phyloP scores from a whole-genome alignment of 2,113 vertebrate genomes.

The Lynx canadensis region DNA sequence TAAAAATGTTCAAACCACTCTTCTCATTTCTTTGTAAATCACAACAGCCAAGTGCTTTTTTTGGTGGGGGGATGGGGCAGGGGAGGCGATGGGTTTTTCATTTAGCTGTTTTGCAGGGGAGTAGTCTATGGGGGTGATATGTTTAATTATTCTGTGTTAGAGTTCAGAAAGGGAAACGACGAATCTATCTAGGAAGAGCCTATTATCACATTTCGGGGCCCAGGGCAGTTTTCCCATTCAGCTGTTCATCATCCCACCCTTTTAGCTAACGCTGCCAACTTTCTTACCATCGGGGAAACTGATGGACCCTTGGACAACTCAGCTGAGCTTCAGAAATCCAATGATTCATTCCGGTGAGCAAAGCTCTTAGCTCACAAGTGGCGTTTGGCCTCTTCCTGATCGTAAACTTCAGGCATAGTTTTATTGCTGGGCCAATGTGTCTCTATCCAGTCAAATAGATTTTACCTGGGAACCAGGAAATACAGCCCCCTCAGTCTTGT shows the following conservation, averaged over 20 bases:
- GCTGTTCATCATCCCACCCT: neutral
- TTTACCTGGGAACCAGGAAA: slow-evolving; percentile 70
- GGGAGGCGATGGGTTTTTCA: neutral
- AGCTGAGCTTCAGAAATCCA: slow-evolving; percentile 68
- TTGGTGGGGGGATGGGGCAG: too few species aligned
- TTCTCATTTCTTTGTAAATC: slow-evolving; percentile 33
- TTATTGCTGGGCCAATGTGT: slow-evolving; percentile 45
- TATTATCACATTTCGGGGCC: neutral
- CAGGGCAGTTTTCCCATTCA: neutral
- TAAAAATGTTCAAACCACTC: neutral
- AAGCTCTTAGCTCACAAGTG: slow-evolving; percentile 59
- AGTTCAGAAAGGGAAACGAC: slow-evolving; percentile 36
- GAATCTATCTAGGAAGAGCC: neutral
- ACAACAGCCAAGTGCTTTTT: neutral
- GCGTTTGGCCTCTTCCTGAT: slow-evolving; percentile 51
- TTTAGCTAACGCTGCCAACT: slow-evolving; percentile 56
- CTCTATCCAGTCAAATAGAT: slow-evolving; percentile 61
- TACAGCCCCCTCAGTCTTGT: slow-evolving; percentile 37
- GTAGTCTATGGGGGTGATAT: neutral
- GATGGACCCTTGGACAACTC: slow-evolving; percentile 46
- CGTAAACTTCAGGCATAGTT: slow-evolving; percentile 47
- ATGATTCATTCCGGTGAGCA: slow-evolving; percentile 71
- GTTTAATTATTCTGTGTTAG: neutral
- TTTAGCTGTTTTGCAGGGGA: neutral
- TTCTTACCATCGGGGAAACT: slow-evolving; percentile 55